Evolutionary conservation across 1,140 invertebrate genomes (phyloP), one percentile per base, ranked within the genome.

Genomic region (Pseudomyrmex sp.): DNA sequence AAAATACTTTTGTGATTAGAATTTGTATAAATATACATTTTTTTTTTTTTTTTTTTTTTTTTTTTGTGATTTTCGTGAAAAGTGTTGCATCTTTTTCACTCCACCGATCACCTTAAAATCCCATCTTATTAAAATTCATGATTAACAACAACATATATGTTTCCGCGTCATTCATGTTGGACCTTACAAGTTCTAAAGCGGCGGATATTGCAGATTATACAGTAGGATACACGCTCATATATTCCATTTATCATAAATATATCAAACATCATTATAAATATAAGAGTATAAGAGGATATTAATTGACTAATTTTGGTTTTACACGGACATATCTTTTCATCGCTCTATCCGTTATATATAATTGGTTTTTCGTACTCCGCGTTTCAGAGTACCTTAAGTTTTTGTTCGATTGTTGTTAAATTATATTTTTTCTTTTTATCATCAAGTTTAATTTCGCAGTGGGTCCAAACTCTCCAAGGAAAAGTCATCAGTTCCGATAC

Each of bases 381-480:
- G 61, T 56, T n/a, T 18, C 82, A 87, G 85, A 85, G 76, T 59
- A 87, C 54, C 68, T 86, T 77, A 50, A 84, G 84, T 66, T 82
- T 59, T 76, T 77, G 66, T 68, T 75, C 58, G 15, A 61, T 56
- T 83, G 23, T 20, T 13, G 9, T 52, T 52, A 52, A 13, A 35
- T 35, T 12, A 13, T 54, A 52, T 20, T 18, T 54, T 44, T 8
- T 10, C 2, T 8, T 44, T 26, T 52, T n/a, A 35, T 76, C 52
- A 48, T n/a, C n/a, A 46, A 66, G n/a, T 13, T 13, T 68, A 77
- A 77, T 77, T 77, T 68, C 74, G 74, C 26, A 77, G 62, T 59
- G 97, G 97, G 95, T 98, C 97, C 88, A 98, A 95, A 93, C 97
- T 97, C 92, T 98, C 97, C 86, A 98, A 91, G n/a, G 97, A 97